phyloP scores from a whole-genome alignment of 1,140 invertebrate genomes.

The Leptestheria dahalacensis region DNA sequence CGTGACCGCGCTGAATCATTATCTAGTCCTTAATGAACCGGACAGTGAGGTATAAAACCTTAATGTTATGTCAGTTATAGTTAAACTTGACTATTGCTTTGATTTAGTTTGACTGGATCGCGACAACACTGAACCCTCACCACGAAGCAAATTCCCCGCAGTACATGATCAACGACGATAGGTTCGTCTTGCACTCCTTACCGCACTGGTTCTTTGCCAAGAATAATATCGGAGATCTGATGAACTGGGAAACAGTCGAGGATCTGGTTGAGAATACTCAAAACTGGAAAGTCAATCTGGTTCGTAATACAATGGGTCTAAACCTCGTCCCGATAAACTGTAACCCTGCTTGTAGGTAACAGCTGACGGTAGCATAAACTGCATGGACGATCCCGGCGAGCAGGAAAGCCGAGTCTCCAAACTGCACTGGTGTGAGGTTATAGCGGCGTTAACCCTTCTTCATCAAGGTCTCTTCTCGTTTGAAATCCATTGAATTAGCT shows the following conservation, averaged over 20 bases:
- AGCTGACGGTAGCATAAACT: conserved; percentile 86
- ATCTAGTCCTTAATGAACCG: conserved; percentile 36
- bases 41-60: conserved; percentile 33
- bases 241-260: conserved; percentile 24
- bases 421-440: conserved; percentile 66
- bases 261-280: background rate
- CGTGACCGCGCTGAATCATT: conserved; percentile 76
- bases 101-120: conserved; percentile 66
- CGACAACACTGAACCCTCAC: conserved; percentile 75
- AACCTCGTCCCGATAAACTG: too few relatives aligned
- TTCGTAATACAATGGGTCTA: conserved; percentile 31
- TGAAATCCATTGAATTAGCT: background rate
- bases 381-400: conserved; percentile 59
- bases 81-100: background rate
- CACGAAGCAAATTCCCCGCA: conserved; percentile 65
- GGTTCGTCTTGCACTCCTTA: conserved; percentile 61
- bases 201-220: conserved; percentile 70
- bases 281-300: conserved; percentile 1
- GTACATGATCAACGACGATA: conserved; percentile 66
- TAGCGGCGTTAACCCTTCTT: conserved; percentile 56
- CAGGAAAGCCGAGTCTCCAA: conserved; percentile 63
- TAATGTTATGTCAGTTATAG: background rate
- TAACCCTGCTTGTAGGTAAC: too few relatives aligned
- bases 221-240: conserved; percentile 71
- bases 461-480: conserved; percentile 29